Conservation (phyloP, 2,797 vertebrate species). For the Gymnocypris eckloni region DNA sequence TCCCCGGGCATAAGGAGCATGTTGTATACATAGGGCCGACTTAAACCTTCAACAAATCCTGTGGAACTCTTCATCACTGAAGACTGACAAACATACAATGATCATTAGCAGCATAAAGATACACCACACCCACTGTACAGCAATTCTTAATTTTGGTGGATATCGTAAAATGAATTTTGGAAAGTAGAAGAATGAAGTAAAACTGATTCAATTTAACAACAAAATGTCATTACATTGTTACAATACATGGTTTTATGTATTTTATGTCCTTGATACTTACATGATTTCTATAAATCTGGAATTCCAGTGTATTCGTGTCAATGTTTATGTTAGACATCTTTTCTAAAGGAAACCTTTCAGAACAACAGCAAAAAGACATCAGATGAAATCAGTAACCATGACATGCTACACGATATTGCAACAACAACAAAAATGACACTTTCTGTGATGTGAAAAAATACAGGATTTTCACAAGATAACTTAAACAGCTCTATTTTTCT, state of each 20-base stretch:
- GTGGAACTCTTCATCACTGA: conserved; percentile 80
- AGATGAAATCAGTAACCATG: background rate
- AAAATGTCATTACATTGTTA: background rate
- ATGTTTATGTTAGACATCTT: conserved; percentile 86
- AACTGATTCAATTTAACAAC: background rate
- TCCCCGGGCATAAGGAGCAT: conserved; percentile 92
- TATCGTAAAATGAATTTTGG: background rate
- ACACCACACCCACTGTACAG: background rate
- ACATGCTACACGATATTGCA: background rate
- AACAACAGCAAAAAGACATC: conserved; percentile 3
- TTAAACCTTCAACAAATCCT: conserved; percentile 84
- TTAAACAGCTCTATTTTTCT: background rate
- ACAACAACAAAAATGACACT: background rate
- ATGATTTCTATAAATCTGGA: conserved; percentile 91
- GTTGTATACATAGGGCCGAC: conserved; percentile 87
- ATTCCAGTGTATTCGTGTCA: conserved; percentile 89
- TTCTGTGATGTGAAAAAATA: background rate
- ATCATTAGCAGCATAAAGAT: background rate
- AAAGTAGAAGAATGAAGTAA: background rate
- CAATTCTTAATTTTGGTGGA: background rate
- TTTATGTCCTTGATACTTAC: conserved; percentile 70
- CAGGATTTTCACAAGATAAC: background rate
- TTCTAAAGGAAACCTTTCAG: conserved; percentile 87
- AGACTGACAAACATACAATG: conserved; percentile 75
- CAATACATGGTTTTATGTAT: background rate